phyloP scores from a whole-genome alignment of 2,113 vertebrate species.

The Candoia aspera region DNA sequence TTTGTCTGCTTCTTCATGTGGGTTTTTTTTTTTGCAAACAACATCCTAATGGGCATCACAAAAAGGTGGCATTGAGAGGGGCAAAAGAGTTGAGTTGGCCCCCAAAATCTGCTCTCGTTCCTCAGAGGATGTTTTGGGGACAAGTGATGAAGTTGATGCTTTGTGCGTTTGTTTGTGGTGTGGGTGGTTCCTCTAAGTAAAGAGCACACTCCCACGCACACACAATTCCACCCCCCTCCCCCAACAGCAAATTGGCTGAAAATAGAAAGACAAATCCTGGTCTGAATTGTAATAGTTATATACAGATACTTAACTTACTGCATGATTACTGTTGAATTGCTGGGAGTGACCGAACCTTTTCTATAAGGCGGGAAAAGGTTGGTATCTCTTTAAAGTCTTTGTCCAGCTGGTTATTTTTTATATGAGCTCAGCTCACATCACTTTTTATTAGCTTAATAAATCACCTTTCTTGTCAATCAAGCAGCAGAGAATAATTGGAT shows the following conservation, averaged over 20 bases:
- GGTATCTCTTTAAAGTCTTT: conserved; percentile 92
- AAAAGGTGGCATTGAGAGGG: conserved; percentile 47
- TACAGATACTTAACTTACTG: conserved; percentile 72
- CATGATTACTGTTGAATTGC: conserved; percentile 81
- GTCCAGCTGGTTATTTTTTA: conserved; percentile 95
- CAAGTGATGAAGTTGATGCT: conserved; percentile 47
- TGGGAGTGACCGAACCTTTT: conserved; percentile 77
- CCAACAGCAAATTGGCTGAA: not conserved
- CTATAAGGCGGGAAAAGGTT: conserved; percentile 72
- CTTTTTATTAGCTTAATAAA: conserved; percentile 99
- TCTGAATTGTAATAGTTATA: conserved; percentile 62
- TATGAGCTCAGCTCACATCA: conserved; percentile 98
- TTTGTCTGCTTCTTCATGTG: not conserved
- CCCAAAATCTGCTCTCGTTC: conserved; percentile 22
- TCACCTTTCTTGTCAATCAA: conserved; percentile 99
- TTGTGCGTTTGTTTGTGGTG: not conserved
- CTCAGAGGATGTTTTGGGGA: conserved; percentile 32
- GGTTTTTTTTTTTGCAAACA: conserved; percentile 52
- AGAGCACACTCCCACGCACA: conserved; percentile 7
- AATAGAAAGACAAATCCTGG: conserved; percentile 44
- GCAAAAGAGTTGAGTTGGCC: conserved; percentile 44
- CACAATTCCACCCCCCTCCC: not conserved
- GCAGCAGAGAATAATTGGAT: conserved; percentile 99
- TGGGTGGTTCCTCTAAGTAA: conserved; percentile 13
- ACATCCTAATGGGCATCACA: conserved; percentile 58